Evolutionary conservation across 2,797 vertebrate genomes (phyloP).

Genomic region (Acanthurus leucopareius): DNA sequence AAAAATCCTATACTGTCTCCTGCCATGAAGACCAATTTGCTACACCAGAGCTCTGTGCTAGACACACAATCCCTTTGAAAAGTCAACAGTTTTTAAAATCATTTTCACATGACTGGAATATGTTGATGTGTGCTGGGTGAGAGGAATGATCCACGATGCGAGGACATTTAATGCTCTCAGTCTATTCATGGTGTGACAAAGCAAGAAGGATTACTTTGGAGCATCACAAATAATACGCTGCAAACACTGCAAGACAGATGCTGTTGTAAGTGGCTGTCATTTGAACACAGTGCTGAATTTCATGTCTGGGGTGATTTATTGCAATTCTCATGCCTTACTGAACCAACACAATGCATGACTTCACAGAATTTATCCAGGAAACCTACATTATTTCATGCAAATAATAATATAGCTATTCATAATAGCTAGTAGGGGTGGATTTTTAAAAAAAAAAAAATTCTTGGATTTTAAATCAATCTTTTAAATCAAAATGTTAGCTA

Average conservation of each 20-base stretch:
- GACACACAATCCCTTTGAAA: conserved; percentile 70
- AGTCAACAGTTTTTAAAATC: conserved; percentile 55
- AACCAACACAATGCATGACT: conserved; percentile 4
- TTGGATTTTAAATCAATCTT: too few species aligned
- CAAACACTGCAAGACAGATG: conserved; percentile 34
- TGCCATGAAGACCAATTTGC: conserved; percentile 65
- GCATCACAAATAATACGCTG: conserved; percentile 36
- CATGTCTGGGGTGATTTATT: conserved; percentile 51
- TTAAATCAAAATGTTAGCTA: too few species aligned
- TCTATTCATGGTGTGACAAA: conserved; percentile 47
- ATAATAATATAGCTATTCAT: conserved; percentile 14
- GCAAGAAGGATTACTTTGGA: conserved; percentile 45
- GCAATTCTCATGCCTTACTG: conserved; percentile 35
- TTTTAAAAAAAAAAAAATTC: too few species aligned
- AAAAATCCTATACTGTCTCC: conserved; percentile 48
- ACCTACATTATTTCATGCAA: conserved; percentile 30
- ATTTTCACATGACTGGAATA: conserved; percentile 64
- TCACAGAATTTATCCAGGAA: conserved; percentile 32
- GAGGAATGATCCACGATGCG: conserved; percentile 31
- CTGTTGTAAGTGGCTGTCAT: conserved; percentile 33
- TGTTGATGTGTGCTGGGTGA: conserved; percentile 32
- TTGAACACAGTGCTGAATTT: conserved; percentile 30
- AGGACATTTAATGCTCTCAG: conserved; percentile 24
- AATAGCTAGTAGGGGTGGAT: background rate
- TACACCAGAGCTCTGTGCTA: conserved; percentile 42